Percentiles rank a stretch among this genome's conserved stretches.
These are phyloP conservation scores for Simalia tracyae DNA, from an alignment of 2,797 vertebrate genomes.

Conservation along the genomic window DNA sequence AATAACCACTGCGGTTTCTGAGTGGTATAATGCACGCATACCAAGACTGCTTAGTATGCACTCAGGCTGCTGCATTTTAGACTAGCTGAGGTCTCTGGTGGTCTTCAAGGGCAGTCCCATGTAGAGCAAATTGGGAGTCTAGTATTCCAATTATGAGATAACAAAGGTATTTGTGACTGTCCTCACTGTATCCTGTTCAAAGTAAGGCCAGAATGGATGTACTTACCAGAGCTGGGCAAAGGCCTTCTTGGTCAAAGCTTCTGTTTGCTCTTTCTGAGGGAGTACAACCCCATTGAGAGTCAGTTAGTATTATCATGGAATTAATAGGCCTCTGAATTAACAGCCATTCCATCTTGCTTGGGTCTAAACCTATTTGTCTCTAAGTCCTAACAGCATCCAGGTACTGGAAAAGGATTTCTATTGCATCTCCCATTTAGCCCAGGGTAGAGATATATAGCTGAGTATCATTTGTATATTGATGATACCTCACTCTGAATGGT, in stretches of 20 bases:
- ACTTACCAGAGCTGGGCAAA: background rate
- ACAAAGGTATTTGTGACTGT: background rate
- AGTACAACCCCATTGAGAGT: background rate
- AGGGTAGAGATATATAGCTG: no score
- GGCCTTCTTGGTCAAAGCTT: background rate
- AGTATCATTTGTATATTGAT: no score
- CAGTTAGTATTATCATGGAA: background rate
- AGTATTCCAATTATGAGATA: background rate
- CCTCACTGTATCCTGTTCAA: background rate
- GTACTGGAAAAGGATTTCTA: background rate
- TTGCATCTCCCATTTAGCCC: background rate
- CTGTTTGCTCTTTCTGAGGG: background rate
- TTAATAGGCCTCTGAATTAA: background rate
- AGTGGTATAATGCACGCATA: background rate
- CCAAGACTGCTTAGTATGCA: background rate
- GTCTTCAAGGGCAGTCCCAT: background rate
- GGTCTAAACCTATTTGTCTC: background rate
- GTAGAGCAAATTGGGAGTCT: background rate
- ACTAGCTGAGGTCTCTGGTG: background rate
- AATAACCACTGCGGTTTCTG: background rate
- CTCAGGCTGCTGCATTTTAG: background rate
- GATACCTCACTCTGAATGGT: no score
- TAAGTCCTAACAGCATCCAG: background rate
- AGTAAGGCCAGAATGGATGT: background rate
- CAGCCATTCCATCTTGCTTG: background rate